phyloP scores from a whole-genome alignment of 2,888 invertebrate genomes.

The Folsomia manolachei region DNA sequence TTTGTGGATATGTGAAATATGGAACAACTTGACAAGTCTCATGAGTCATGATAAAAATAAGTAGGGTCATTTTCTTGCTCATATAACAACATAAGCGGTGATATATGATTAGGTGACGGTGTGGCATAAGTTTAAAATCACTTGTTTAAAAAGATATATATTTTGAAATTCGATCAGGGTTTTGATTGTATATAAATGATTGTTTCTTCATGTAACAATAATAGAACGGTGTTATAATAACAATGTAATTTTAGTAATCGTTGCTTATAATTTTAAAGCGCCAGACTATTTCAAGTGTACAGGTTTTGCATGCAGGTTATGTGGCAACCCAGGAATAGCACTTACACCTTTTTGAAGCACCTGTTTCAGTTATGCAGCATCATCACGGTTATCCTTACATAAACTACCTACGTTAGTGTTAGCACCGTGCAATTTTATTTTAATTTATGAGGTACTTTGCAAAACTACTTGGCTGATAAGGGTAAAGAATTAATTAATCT shows the following conservation, averaged over 20 bases:
- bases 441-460: background rate
- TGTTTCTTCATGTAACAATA: background rate
- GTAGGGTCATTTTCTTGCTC: background rate
- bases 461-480: background rate
- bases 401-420: background rate
- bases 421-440: constrained; percentile 1
- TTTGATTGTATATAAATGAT: constrained; percentile 7
- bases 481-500: background rate
- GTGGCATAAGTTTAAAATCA: background rate
- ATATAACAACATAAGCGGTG: background rate
- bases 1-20: constrained; percentile 17
- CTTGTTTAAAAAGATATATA: background rate
- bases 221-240: background rate
- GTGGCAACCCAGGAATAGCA: too few species aligned
- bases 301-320: too few species aligned
- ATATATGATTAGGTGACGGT: too few species aligned
- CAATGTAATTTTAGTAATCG: too few species aligned
- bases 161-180: background rate
- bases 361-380: background rate
- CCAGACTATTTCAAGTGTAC: too few species aligned
- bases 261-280: too few species aligned
- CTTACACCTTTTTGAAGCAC: background rate
- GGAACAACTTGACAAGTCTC: constrained; percentile 17
- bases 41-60: constrained; percentile 19
- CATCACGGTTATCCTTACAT: too few species aligned